Evolutionary conservation across 1,140 invertebrate species (phyloP).

Genomic region (Eurytemora carolleeae): DNA sequence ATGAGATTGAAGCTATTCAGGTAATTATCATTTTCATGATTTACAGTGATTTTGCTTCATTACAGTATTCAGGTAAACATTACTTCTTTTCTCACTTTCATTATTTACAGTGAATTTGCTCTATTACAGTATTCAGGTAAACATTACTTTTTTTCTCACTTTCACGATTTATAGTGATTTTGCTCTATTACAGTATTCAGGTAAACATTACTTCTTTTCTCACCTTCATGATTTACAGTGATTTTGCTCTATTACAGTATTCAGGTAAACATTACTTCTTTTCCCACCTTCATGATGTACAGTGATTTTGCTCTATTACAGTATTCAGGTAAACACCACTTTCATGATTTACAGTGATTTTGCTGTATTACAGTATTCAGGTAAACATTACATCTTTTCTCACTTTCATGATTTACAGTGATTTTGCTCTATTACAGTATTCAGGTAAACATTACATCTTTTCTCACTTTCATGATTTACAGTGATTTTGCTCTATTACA

Average conservation of each 20-base stretch:
- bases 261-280: not conserved
- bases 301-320: not conserved
- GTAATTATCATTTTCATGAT: conserved; percentile 17
- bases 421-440: no score
- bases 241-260: not conserved
- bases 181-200: not conserved
- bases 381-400: no score
- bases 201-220: not conserved
- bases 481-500: no score
- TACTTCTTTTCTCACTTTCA: not conserved
- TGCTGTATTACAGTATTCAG: no score
- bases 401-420: no score
- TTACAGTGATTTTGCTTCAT: not conserved
- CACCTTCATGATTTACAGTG: not conserved
- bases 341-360: no score
- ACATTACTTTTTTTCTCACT: not conserved
- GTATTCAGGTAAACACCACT: not conserved
- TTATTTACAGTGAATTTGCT: not conserved
- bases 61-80: not conserved
- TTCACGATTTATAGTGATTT: not conserved
- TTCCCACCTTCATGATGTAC: no score
- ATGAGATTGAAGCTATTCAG: conserved; percentile 61
- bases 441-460: no score
- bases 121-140: not conserved
- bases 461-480: no score